Base-by-base conservation (phyloP, 2,888 invertebrate species). In the Electrophaes corylata region DNA sequence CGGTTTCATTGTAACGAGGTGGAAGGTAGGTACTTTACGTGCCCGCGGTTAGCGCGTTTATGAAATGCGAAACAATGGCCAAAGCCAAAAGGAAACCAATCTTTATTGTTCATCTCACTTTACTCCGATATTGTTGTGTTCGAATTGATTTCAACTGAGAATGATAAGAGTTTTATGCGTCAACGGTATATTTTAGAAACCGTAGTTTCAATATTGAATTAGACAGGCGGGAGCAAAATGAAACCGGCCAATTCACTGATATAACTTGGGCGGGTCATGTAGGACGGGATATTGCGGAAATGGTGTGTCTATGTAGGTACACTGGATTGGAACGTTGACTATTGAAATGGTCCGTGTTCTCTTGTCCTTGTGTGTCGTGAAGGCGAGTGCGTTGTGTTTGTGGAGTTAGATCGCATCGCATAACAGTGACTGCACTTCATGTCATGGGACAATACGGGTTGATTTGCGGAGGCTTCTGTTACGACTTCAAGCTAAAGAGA, bases 81-180 rank as follows among this genome's bases (percentile, higher is more conserved):
- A 67, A 64, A 71, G 71, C 79, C 72, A 81, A 81, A 79, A 78
- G 76, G 76, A 79, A 78, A 75, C 68, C 77, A 84, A 87, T 87
- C 86, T 87, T 83, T 85, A 87, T 79, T 83, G 80, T 74, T 77
- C 74, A 83, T 82, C 83, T 78, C 69, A 75, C 75, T 81, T 78
- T 79, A 81, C 76, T 82, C 73, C 75, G 79, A 84, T 84, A 83
- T 81, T 81, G 76, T 84, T 75, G 72, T 72, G 75, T 79, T 76
- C 67, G 81, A 85, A 86, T 88, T 84, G 84, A 88, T 85, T 86
- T 81, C 71, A 74, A 78, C 78, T 74, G 71, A 75, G 72, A 79
- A 75, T 80, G 84, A 88, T 88, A 82, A 84, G 79, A 80, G 78
- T 80, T 86, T 85, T 82, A 86, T 83, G 81, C 78, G 68, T 70